A percentile compares a stretch with the other conserved stretches of the same genome.
Evolutionary conservation across 2,113 vertebrate genomes (phyloP).

Genomic region (Spheniscus mendiculus): DNA sequence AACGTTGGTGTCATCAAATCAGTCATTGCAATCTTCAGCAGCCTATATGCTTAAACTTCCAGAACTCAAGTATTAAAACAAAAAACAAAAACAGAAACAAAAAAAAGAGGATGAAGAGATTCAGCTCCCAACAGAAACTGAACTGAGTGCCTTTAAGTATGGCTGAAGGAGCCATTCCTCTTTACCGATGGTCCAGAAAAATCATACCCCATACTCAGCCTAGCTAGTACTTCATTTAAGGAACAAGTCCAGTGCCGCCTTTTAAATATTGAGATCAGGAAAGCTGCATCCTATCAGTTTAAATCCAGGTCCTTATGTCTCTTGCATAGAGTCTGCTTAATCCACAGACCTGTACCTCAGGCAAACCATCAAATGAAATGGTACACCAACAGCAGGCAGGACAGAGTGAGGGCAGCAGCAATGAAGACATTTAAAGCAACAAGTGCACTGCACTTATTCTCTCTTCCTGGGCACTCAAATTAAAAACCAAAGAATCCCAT

Average conservation of each 20-base stretch:
- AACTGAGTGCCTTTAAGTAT: background rate
- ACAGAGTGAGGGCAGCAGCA: background rate
- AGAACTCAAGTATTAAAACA: background rate
- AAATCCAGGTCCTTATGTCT: background rate
- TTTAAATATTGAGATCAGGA: background rate
- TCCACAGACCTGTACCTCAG: background rate
- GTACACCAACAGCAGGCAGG: background rate
- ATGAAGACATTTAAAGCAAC: background rate
- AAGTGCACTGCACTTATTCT: background rate
- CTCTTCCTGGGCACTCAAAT: background rate
- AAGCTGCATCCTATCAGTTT: background rate
- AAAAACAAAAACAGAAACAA: background rate
- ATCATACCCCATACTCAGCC: background rate
- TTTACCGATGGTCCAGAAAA: background rate
- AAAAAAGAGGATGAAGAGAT: background rate
- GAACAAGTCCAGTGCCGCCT: background rate
- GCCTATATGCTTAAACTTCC: background rate
- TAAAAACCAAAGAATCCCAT: background rate
- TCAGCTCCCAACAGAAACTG: background rate
- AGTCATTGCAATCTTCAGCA: background rate
- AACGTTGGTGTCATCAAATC: background rate
- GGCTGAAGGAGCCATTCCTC: background rate
- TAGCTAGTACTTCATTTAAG: background rate
- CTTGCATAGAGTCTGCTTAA: background rate
- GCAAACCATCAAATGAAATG: background rate